These are phyloP conservation scores for Seira musarum DNA, from an alignment of 2,888 invertebrate species.

Conservation along the genomic window DNA sequence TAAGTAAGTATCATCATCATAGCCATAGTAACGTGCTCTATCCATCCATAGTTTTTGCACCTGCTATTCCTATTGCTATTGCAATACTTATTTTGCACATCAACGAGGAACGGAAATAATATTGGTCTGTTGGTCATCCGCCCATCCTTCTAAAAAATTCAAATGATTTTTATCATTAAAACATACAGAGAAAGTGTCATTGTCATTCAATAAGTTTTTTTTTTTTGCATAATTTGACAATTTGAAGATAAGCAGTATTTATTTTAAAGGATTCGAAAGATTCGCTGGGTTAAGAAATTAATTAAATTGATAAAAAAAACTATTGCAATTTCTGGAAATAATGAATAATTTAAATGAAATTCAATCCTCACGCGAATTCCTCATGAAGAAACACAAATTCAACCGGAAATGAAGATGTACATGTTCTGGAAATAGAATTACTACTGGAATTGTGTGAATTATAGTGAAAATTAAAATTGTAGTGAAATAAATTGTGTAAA, in stretches of 20 bases:
- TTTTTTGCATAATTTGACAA: background rate
- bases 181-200: conserved; percentile 12
- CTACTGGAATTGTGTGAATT: background rate
- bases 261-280: background rate
- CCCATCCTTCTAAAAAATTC: conserved; percentile 34
- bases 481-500: background rate
- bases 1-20: too few species aligned
- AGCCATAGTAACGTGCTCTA: too few species aligned
- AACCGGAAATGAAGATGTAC: too few species aligned
- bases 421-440: background rate
- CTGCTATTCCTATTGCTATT: too few species aligned
- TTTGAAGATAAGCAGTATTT: background rate
- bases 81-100: too few species aligned
- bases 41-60: too few species aligned
- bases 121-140: conserved; percentile 55
- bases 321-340: too few species aligned
- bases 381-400: background rate
- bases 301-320: background rate
- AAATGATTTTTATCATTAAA: too few species aligned
- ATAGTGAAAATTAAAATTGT: background rate
- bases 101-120: background rate
- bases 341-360: too few species aligned
- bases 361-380: too few species aligned
- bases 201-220: background rate
- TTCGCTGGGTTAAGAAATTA: background rate